phyloP scores from a whole-genome alignment of 2,888 invertebrate species.

The Volucella inanis region DNA sequence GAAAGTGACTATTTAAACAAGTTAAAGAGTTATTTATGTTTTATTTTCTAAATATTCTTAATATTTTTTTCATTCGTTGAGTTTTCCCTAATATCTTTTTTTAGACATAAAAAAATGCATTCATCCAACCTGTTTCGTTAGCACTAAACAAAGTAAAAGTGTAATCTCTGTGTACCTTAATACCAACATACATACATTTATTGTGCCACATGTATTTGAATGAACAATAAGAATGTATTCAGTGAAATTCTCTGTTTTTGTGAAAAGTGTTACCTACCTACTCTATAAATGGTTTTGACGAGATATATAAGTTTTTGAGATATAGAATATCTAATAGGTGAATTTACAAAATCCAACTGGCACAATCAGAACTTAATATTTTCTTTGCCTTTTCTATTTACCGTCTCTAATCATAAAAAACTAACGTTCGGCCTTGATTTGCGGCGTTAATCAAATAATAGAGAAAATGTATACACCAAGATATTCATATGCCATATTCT shows the following conservation, averaged over 20 bases:
- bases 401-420: conserved; percentile 39
- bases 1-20: not conserved
- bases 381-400: conserved; percentile 19
- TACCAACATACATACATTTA: not conserved
- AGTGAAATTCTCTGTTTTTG: conserved; percentile 38
- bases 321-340: conserved; percentile 3
- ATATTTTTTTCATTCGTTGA: too few relatives aligned
- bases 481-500: not conserved
- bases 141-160: conserved; percentile 58
- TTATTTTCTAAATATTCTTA: not conserved
- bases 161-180: conserved; percentile 50
- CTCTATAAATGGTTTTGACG: conserved; percentile 7
- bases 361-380: conserved; percentile 39
- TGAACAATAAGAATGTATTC: conserved; percentile 55
- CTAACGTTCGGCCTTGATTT: conserved; percentile 48
- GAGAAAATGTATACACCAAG: conserved; percentile 19
- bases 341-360: conserved; percentile 50
- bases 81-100: too few relatives aligned
- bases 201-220: conserved; percentile 65
- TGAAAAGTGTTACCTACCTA: conserved; percentile 20
- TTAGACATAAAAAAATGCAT: conserved; percentile 54
- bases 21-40: not conserved
- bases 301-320: conserved; percentile 3
- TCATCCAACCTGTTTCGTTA: conserved; percentile 71
- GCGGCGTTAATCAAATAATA: conserved; percentile 11